Evolutionary conservation across 2,888 invertebrate species (phyloP), one percentile per base, ranked within the genome.

Genomic region (Deilephila elpenor): DNA sequence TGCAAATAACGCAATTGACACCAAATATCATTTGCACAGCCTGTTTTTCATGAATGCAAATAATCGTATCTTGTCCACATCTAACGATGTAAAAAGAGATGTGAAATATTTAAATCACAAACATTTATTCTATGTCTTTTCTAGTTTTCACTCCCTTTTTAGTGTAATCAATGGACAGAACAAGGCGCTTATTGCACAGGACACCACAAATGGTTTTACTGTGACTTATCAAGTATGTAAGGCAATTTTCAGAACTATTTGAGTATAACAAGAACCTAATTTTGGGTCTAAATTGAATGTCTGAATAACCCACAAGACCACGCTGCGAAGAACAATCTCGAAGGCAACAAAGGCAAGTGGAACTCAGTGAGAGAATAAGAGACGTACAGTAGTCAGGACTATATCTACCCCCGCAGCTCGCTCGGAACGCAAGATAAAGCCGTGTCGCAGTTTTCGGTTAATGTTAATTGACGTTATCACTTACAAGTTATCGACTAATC

Each of bases 401-500:
- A 75, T 37, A 25, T 75, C 79, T 81, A 83, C 81, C 86, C 87
- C 84, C 84, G 81, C 81, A 83, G 83, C 83, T 84, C 85, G 86
- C 82, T 62, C 82, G 76, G 84, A 79, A 76, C 44, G 61, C 72
- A 73, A 72, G 67, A 53, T 60, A 73, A 74, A 64, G 64, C 70
- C 72, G 73, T 62, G 56, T 70, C 71, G 73, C 62, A 59, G 34
- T 73, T 75, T 76, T 79, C 83, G 78, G 85, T 82, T 81, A 78
- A 80, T 77, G 80, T 90, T 94, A 93, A 94, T 94, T 94, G 93
- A 94, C 93, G 90, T 87, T 87, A 67, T 88, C 84, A 88, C 93
- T 92, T 92, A 93, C 87, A 90, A 88, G 91, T 91, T 67, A 92
- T 84, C 84, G 88, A 90, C 90, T 92, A 92, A 88, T 86, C 89